Base-by-base conservation (phyloP, 2,113 vertebrate genomes). In the Pseudorectes ferrugineus region DNA sequence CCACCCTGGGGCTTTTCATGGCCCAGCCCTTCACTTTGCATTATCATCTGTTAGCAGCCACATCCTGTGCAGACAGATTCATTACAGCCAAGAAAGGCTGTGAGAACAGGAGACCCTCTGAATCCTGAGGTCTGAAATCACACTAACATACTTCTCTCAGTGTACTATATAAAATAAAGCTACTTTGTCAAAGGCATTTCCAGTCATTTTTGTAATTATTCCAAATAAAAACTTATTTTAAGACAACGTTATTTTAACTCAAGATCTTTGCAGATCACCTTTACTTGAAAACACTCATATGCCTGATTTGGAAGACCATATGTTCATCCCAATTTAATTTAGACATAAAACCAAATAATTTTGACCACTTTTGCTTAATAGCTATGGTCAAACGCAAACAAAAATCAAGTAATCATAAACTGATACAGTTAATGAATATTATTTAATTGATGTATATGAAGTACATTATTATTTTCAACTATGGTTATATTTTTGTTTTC, bases 31-130 rank as follows among this genome's bases (percentile, higher is more conserved):
- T 97, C 94, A 85, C 95, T 97, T 95, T 92, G 88, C 88, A 97
- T 97, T 97, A 97, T 97, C 97, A 95, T 97, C 92, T 95, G 85
- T 84, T 85, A 83, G 75, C 97, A 98, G 96, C 95, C 91, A 92
- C 92, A 97, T 97, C 97, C 96, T 96, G 95, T 93, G 94, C 93
- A 95, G 95, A 95, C 80, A 28, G 88, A 90, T 95, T 95, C 92
- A 95, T 88, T 93, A 83, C 83, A 89, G 94, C 79, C 58, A 93
- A 74, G 88, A 88, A 81, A 85, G 89, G 65, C 92, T 79, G 57
- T 4, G 31, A 81, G 89, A 87, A 85, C 51, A 38, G 68, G 89
- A 95, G 95, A 93, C 91, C 91, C 92, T 85, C 75, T 90, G 92
- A 93, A 94, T 90, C 92, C 80, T 16, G 61, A 95, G 76, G 52